These are phyloP conservation scores for Cotesia typhae DNA, from an alignment of 1,140 invertebrate species.

Conservation along the genomic window DNA sequence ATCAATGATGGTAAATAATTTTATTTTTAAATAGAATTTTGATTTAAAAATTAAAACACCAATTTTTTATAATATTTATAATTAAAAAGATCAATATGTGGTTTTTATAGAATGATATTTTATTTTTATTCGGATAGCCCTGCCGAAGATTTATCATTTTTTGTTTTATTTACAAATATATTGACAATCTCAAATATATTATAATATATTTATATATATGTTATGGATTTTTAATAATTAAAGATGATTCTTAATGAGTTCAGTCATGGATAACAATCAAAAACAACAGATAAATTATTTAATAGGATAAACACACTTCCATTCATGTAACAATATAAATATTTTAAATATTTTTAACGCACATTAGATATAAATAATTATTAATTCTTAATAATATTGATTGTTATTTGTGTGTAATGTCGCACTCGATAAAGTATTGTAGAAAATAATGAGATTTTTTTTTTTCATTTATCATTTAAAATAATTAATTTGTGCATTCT, in stretches of 20 bases:
- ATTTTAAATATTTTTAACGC: constrained; percentile 30
- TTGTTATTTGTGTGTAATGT: constrained; percentile 3
- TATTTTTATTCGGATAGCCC: constrained; percentile 49
- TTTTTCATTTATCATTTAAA: not conserved
- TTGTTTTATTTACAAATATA: constrained; percentile 53
- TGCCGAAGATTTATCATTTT: constrained; percentile 43
- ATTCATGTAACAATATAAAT: constrained; percentile 37
- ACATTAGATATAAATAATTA: constrained; percentile 37
- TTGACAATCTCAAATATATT: constrained; percentile 47
- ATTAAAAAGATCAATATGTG: too few relatives aligned
- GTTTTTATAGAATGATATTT: constrained; percentile 43
- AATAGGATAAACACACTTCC: constrained; percentile 15
- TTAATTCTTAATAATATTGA: constrained; percentile 8
- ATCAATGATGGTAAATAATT: too few relatives aligned
- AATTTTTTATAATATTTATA: too few relatives aligned
- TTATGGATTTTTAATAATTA: too few relatives aligned
- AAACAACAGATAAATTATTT: constrained; percentile 42
- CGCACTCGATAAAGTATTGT: not conserved
- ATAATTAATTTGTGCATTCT: constrained; percentile 21
- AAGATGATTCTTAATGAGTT: constrained; percentile 32
- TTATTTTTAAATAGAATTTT: too few relatives aligned
- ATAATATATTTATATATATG: constrained; percentile 33
- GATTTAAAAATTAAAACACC: too few relatives aligned
- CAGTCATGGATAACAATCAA: constrained; percentile 47
- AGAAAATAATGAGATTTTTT: constrained; percentile 7